Evolutionary conservation across 1,140 invertebrate genomes (phyloP).

Genomic region (Drosophila dunni): DNA sequence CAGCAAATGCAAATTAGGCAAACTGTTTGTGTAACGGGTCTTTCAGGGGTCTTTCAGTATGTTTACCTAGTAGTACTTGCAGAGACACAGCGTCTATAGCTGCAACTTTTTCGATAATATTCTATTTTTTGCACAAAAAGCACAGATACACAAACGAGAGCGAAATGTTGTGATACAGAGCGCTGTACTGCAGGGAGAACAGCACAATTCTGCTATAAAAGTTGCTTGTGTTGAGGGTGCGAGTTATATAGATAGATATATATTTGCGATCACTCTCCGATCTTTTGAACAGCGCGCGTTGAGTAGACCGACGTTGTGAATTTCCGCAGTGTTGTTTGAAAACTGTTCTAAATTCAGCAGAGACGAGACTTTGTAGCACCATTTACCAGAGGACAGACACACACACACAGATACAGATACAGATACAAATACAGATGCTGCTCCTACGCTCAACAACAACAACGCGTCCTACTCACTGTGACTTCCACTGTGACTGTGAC

Average conservation of each 20-base stretch:
- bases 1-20: constrained; percentile 33
- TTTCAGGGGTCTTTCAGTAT: constrained; percentile 4
- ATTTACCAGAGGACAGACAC: constrained; percentile 9
- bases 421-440: constrained; percentile 19
- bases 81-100: constrained; percentile 15
- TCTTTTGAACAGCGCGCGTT: constrained; percentile 27
- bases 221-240: constrained; percentile 27
- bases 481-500: constrained; percentile 67
- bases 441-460: constrained; percentile 49
- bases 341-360: constrained; percentile 70
- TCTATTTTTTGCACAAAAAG: constrained; percentile 75
- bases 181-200: constrained; percentile 1
- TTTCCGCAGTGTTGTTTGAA: constrained; percentile 61
- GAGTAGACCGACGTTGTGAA: constrained; percentile 28
- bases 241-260: constrained; percentile 4
- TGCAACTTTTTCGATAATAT: constrained; percentile 39
- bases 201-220: constrained; percentile 5
- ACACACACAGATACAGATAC: background rate
- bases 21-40: background rate
- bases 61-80: constrained; percentile 39
- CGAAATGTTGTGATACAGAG: constrained; percentile 6
- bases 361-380: constrained; percentile 26
- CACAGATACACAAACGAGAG: constrained; percentile 30
- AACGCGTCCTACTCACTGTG: constrained; percentile 65
- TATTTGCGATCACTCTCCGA: constrained; percentile 23